Conservation (phyloP, 1,140 invertebrate species). For the Thaumatotibia leucotreta region DNA sequence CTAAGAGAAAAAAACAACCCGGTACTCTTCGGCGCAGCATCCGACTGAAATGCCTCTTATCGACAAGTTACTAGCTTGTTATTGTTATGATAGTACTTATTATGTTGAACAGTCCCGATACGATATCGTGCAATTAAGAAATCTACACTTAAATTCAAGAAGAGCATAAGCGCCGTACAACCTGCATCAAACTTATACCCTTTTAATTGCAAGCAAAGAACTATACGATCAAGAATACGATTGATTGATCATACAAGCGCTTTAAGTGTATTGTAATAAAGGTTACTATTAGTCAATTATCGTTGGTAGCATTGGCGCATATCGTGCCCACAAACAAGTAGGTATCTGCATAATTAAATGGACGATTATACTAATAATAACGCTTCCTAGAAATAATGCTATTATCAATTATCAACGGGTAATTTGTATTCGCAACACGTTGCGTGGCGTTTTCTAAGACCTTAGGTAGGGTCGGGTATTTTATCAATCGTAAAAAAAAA, state of each 20-base stretch:
- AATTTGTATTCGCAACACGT: neutral
- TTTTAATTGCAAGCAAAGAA: too few species aligned
- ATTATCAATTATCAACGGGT: slow-evolving; percentile 11
- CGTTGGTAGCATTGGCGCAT: slow-evolving; percentile 37
- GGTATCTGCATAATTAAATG: slow-evolving; percentile 30
- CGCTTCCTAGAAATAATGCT: slow-evolving; percentile 39
- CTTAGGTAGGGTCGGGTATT: too few species aligned
- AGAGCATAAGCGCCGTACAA: too few species aligned
- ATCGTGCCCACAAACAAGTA: slow-evolving; percentile 46
- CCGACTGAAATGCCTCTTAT: slow-evolving; percentile 38
- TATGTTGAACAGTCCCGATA: slow-evolving; percentile 69
- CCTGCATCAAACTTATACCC: too few species aligned
- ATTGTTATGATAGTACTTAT: slow-evolving; percentile 74
- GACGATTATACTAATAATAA: slow-evolving; percentile 25
- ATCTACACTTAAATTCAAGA: too few species aligned
- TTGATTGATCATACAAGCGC: too few species aligned
- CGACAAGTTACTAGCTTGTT: slow-evolving; percentile 61
- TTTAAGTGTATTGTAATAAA: too few species aligned
- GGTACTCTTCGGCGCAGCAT: slow-evolving; percentile 16
- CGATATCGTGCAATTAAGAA: slow-evolving; percentile 72
- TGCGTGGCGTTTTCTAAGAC: too few species aligned
- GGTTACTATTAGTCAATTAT: too few species aligned
- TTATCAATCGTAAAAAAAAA: too few species aligned
- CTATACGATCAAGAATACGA: too few species aligned
- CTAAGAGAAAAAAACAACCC: neutral